Base-by-base conservation (phyloP, 1,140 invertebrate species). In the Lethrus apterus region DNA sequence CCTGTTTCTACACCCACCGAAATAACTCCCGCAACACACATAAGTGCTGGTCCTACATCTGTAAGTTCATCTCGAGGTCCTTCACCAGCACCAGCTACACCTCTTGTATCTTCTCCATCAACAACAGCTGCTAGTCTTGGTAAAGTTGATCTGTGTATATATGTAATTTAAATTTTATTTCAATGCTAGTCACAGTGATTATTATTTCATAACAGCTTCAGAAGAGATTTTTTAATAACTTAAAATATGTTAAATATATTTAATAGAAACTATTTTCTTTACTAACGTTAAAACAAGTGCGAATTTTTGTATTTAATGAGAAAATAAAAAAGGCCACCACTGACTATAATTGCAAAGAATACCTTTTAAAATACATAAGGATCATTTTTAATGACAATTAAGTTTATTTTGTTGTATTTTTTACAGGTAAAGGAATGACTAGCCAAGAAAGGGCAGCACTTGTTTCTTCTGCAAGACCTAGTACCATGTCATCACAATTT, bases 401-500 rank as follows among this genome's bases (percentile, higher is more conserved):
- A n/a, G n/a, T n/a, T n/a, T n/a, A n/a, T n/a, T n/a, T n/a, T n/a
- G n/a, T n/a, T n/a, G n/a, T n/a, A n/a, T n/a, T n/a, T n/a, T n/a
- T 29, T 48, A 0, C 68, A 20, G 72, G 73, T 3, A 75, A 75
- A 54, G 58, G 70, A 57, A 61, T 68, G 70, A 57, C 58, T 63
- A 51, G 61, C 60, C 23, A 66, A 60, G 46, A 71, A 68, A 62
- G 65, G 44, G 66, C 66, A 11, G 71, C 70, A 0, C 49, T 68
- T 2, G 70, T 71, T 47, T 24, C 26, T 24, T 13, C 35, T 7
- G 70, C 70, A 0, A 60, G 73, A 34, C 52, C 63, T 53, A 73
- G 69, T 21, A 75, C 69, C 24, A 75, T 77, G 63, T 83, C 76
- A 29, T 83, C 78, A 11, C 82, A 83, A 60, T 81, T 82, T 75